Base-by-base conservation (phyloP, 92 coral and sea anemone species). In the Epizoanthus illoricatus region DNA sequence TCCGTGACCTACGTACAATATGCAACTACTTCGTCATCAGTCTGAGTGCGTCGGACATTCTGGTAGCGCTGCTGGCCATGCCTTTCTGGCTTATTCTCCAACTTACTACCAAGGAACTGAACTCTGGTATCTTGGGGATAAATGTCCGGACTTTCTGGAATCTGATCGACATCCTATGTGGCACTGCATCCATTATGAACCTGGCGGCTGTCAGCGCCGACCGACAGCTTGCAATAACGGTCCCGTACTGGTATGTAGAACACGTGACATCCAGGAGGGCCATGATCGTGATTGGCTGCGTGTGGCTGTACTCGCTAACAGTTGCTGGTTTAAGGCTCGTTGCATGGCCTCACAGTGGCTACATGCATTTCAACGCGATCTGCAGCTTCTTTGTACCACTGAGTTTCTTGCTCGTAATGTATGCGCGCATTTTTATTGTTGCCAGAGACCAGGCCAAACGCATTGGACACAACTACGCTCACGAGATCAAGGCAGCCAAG, bases 401-500 rank as follows among this genome's bases (percentile, higher is more conserved):
- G 60, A 62, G 87, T 28, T 90, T 95, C 43, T 84, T 96, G 92
- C 43, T 91, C 13, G 86, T 89, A 7, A 96, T 96, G 99, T 96
- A 96, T 57, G 79, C 93, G 17, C 91, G 93, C 56, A 96, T 96
- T 66, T 91, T 89, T 83, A 89, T 94, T 75, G 97, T 93, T 33
- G 99, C 99, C 20, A 76, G 95, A 66, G 91, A 93, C 18, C 99
- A 96, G 69, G 90, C 98, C 8, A 90, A 92, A 8, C 89, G 93
- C 20, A 88, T 96, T 52, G 91, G 91, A 84, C 92, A 86, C 41
- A 92, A 81, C 79, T 93, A 89, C 23, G 94, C 94, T 13, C 92
- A 93, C 36, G 99, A 96, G 78, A 87, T 96, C 11, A 96, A 96
- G 87, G 99, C 99, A 7, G 95, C 97, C 0, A 96, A 96, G 80